phyloP scores from a whole-genome alignment of 2,113 vertebrate genomes.

The Balaeniceps rex region DNA sequence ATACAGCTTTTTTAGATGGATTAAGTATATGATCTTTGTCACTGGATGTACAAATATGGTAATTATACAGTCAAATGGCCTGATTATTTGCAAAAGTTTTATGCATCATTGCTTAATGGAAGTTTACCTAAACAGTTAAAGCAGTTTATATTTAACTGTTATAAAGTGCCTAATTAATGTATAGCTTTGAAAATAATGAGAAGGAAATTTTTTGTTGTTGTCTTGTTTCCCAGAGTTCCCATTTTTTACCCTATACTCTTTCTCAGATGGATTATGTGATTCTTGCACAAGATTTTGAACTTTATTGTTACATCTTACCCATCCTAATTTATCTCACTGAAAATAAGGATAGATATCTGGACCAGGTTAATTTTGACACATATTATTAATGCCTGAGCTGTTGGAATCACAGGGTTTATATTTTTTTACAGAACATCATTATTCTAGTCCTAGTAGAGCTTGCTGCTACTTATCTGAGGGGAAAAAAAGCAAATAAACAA shows the following conservation, averaged over 20 bases:
- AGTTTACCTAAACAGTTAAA: background rate
- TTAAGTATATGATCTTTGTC: background rate
- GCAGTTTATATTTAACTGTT: background rate
- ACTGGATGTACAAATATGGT: background rate
- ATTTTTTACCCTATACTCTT: background rate
- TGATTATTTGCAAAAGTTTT: background rate
- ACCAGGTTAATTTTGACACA: constrained; percentile 51
- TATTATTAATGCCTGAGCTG: constrained; percentile 4
- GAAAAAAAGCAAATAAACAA: background rate
- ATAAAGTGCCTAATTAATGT: background rate
- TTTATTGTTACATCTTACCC: constrained; percentile 29
- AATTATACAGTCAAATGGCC: background rate
- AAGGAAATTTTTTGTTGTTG: background rate
- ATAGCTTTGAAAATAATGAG: constrained; percentile 29
- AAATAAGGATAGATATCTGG: constrained; percentile 48
- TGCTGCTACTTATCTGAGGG: background rate
- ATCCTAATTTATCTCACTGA: constrained; percentile 34
- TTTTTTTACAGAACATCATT: background rate
- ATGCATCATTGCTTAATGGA: background rate
- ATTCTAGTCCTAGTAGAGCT: constrained; percentile 22
- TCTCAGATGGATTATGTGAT: background rate
- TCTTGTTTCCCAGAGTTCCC: background rate
- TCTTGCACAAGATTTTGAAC: constrained; percentile 1
- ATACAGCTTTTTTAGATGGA: background rate
- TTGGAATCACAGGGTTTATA: background rate